Conservation (phyloP, 2,888 invertebrate genomes). For the Ectemnius lituratus region DNA sequence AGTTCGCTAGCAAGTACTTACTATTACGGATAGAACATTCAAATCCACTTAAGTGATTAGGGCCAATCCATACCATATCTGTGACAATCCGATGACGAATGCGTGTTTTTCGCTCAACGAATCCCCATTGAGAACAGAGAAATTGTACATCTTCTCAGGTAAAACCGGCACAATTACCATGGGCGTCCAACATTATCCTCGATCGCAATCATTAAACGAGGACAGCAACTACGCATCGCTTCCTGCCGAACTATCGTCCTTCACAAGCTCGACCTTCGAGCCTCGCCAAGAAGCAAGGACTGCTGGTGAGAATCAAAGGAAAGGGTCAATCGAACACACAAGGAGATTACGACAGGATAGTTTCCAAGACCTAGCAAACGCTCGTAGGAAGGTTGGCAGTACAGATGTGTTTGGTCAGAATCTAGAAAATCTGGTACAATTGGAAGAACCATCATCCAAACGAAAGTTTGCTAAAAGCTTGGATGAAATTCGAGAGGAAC, state of each 20-base stretch:
- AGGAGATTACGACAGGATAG: constrained; percentile 64
- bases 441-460: constrained; percentile 70
- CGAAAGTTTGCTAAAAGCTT: constrained; percentile 70
- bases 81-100: neutral
- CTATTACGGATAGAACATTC: neutral
- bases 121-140: neutral
- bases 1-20: neutral
- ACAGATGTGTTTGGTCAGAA: constrained; percentile 76
- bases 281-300: constrained; percentile 52
- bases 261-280: constrained; percentile 71
- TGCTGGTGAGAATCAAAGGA: constrained; percentile 38
- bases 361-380: constrained; percentile 61
- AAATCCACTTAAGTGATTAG: neutral
- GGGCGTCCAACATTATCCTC: constrained; percentile 70
- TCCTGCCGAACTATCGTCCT: constrained; percentile 70
- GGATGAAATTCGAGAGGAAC: constrained; percentile 72
- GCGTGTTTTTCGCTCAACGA: neutral
- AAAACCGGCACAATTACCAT: constrained; percentile 71
- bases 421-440: constrained; percentile 72
- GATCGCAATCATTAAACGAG: constrained; percentile 66
- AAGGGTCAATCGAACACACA: constrained; percentile 38
- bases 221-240: constrained; percentile 70
- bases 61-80: neutral
- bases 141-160: constrained; percentile 47
- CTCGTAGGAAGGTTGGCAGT: constrained; percentile 68